phyloP scores from a whole-genome alignment of 2,113 vertebrate genomes.

The Cottus gobio region DNA sequence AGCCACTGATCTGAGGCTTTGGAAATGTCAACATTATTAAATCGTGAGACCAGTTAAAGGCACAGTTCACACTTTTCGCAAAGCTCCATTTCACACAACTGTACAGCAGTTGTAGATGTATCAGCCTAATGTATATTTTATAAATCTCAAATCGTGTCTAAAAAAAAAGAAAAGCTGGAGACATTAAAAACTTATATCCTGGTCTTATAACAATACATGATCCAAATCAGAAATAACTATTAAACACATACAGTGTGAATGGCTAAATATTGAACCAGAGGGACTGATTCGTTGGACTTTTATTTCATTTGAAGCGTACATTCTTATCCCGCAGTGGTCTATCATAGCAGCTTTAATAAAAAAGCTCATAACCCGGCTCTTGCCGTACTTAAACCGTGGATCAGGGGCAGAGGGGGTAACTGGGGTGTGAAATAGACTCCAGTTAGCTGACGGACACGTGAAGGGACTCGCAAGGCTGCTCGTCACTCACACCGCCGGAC shows the following conservation, averaged over 20 bases:
- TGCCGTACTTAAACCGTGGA: constrained; percentile 40
- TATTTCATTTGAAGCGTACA: constrained; percentile 40
- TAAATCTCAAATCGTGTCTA: background rate
- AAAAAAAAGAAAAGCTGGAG: too few species aligned
- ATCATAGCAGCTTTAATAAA: constrained; percentile 57
- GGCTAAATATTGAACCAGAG: background rate
- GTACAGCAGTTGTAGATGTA: background rate
- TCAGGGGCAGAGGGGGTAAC: constrained; percentile 68
- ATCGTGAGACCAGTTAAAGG: constrained; percentile 61
- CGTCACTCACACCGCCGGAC: constrained; percentile 59
- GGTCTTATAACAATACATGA: background rate
- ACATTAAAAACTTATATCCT: too few species aligned
- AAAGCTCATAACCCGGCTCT: constrained; percentile 55
- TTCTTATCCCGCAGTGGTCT: constrained; percentile 42
- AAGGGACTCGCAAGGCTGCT: constrained; percentile 64
- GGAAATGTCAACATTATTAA: constrained; percentile 82
- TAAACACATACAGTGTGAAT: background rate
- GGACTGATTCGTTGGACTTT: constrained; percentile 26
- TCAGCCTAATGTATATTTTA: background rate
- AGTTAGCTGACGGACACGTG: constrained; percentile 70
- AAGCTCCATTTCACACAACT: background rate
- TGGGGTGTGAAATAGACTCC: constrained; percentile 79
- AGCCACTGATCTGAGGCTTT: constrained; percentile 69
- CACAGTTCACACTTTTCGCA: constrained; percentile 13
- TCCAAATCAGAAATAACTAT: background rate